Evolutionary conservation across 2,888 invertebrate species (phyloP).

Genomic region (Junonia oenone): DNA sequence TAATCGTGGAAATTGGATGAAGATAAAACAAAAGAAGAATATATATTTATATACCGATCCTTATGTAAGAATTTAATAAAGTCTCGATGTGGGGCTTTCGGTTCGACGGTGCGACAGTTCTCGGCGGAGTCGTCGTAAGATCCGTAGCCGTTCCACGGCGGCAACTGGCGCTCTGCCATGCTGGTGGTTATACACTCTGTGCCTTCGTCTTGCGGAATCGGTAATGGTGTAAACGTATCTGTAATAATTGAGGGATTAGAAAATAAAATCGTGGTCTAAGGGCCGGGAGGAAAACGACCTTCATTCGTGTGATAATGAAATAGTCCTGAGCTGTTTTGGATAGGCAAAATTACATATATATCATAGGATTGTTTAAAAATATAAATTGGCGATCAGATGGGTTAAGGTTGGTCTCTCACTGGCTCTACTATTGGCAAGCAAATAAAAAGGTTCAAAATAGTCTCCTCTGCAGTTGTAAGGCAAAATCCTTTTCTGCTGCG

Average conservation of each 20-base stretch:
- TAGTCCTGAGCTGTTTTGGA: too few species aligned
- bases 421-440: too few species aligned
- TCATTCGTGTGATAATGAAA: too few species aligned
- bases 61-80: conserved; percentile 89
- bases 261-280: background rate
- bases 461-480: too few species aligned
- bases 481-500: too few species aligned
- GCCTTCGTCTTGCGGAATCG: conserved; percentile 59
- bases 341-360: too few species aligned
- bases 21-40: background rate
- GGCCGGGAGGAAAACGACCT: background rate
- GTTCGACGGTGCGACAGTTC: conserved; percentile 89
- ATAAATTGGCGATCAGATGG: too few species aligned
- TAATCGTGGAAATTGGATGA: too few species aligned
- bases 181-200: conserved; percentile 46
- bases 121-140: conserved; percentile 93
- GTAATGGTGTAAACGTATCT: conserved; percentile 83
- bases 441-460: too few species aligned
- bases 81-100: conserved; percentile 87
- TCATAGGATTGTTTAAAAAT: too few species aligned
- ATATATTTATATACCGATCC: conserved; percentile 82
- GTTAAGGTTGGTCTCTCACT: too few species aligned
- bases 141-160: conserved; percentile 96
- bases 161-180: conserved; percentile 74
- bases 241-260: background rate